Evolutionary conservation across 2,113 vertebrate species (phyloP).

Genomic region (Indicator maculatus): DNA sequence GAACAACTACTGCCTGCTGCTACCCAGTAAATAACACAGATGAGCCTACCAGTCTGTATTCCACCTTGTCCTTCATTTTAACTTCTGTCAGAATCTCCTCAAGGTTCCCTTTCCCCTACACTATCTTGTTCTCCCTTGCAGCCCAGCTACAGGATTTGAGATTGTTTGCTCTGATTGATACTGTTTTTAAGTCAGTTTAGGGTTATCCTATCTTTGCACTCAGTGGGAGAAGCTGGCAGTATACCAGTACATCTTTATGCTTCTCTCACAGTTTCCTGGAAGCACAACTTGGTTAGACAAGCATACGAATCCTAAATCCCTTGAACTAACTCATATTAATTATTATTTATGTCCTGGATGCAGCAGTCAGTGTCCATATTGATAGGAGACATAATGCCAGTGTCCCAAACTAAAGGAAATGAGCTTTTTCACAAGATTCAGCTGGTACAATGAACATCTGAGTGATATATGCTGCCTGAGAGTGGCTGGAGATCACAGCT

Average conservation of each 20-base stretch:
- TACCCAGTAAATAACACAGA: fast-evolving
- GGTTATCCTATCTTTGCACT: not conserved
- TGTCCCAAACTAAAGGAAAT: not conserved
- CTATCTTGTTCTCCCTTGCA: not conserved
- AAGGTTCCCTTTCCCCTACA: not conserved
- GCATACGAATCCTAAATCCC: not conserved
- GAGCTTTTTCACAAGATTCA: not conserved
- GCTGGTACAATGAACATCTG: not conserved
- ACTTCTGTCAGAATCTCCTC: not conserved
- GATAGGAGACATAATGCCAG: not conserved
- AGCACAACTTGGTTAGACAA: not conserved
- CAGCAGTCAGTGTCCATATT: not conserved
- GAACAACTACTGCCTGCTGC: not conserved
- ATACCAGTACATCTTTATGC: not conserved
- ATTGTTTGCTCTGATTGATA: not conserved
- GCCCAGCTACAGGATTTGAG: not conserved
- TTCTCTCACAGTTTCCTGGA: not conserved
- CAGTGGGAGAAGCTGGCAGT: not conserved
- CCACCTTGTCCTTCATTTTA: not conserved
- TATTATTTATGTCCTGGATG: not conserved
- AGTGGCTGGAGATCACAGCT: not conserved
- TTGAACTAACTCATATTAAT: not conserved
- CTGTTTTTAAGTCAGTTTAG: not conserved
- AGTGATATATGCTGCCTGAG: not conserved
- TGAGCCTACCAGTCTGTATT: not conserved